Evolutionary conservation across 2,113 vertebrate genomes (phyloP), one percentile per base, ranked within the genome.

Genomic region (Phrynosoma platyrhinos): DNA sequence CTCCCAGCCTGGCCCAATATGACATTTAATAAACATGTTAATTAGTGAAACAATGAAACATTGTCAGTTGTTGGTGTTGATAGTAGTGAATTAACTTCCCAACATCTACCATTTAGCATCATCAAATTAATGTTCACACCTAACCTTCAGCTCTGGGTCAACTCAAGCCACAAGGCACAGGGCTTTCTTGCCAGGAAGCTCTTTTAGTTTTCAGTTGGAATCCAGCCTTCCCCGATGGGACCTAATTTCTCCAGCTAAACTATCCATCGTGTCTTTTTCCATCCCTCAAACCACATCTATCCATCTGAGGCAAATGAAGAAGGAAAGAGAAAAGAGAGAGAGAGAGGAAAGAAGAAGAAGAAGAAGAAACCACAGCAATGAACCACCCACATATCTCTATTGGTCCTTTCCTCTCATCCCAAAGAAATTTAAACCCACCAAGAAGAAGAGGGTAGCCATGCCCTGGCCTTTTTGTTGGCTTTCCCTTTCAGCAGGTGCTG

Each of bases 341-440:
- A 47, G 47, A 47, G 47, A 47, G 7, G 58, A 62, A 62, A 18
- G 12, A 69, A 53, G 9, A 6, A 23, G 66, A 18, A 5, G 1
- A 20, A 78, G 47, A 64, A 64, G 23, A 36, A 32, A 12, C 88
- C 88, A 76, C 72, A 93, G 89, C 84, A 93, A 94, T 90, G 92
- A 87, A 89, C 96, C 94, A 95, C 96, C 96, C 96, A 82, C 1
- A 90, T 75, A 91, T 93, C 88, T 96, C 93, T 93, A 96, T 96
- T 97, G 96, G 97, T 75, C 92, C 93, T 96, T 90, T 81, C 87
- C 71, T 94, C 92, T 91, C 91, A 83, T 93, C 83, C 76, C 0
- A 55, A 95, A 72, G 87, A 88, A 88, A 95, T 96, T 96, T 96
- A 95, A 94, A 95, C 90, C 94, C 91, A 84, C 88, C 2, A 3